phyloP scores from a whole-genome alignment of 2,113 vertebrate species.

The Peucedramus taeniatus region DNA sequence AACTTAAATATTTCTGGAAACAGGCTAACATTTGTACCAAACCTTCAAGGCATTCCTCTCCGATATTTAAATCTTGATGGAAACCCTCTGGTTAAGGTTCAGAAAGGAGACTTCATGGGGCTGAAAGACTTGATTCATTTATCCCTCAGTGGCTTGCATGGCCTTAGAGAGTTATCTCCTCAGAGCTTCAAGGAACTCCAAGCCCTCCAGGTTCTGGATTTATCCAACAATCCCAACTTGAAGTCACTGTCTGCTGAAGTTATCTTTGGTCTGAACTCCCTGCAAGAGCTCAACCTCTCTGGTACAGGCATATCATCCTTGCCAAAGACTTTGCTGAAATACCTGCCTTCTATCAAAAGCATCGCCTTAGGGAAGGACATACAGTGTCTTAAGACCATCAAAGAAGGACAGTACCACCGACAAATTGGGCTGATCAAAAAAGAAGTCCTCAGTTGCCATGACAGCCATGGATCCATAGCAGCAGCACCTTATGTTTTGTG shows the following conservation, averaged over 20 bases:
- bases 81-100: conserved; percentile 78
- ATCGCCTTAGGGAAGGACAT: conserved; percentile 76
- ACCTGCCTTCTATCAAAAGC: conserved; percentile 87
- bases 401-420: conserved; percentile 86
- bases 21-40: conserved; percentile 72
- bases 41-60: conserved; percentile 79
- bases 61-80: conserved; percentile 87
- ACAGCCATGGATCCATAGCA: conserved; percentile 32
- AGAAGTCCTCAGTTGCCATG: conserved; percentile 80
- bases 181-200: conserved; percentile 79
- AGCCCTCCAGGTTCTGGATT: conserved; percentile 87
- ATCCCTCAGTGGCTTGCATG: conserved; percentile 79
- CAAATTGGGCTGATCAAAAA: conserved; percentile 80
- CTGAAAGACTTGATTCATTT: conserved; percentile 84
- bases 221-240: conserved; percentile 83
- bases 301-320: conserved; percentile 76
- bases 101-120: conserved; percentile 75
- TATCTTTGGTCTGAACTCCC: conserved; percentile 79
- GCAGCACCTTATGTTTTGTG: conserved; percentile 55
- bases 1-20: conserved; percentile 88
- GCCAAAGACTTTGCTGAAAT: conserved; percentile 77
- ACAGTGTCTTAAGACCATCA: conserved; percentile 85
- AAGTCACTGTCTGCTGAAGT: conserved; percentile 73
- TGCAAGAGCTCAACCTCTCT: conserved; percentile 90
- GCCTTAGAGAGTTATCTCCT: conserved; percentile 73